A percentile compares a stretch with the other conserved stretches of the same genome.
Evolutionary conservation across 2,113 vertebrate species (phyloP).

Genomic region (Tyto alba): DNA sequence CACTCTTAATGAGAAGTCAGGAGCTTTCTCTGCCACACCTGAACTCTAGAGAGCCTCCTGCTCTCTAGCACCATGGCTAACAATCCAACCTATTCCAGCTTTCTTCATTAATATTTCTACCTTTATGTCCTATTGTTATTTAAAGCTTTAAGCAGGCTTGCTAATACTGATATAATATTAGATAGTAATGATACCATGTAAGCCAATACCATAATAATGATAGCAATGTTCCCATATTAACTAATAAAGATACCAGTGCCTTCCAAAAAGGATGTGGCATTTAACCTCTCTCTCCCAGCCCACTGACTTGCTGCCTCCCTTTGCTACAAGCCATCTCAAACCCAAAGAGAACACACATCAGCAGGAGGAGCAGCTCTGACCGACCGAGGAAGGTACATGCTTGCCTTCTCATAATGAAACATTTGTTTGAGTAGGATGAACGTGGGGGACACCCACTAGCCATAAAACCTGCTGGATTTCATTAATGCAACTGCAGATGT

Average conservation of each 20-base stretch:
- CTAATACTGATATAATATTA: neutral
- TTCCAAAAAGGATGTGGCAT: neutral
- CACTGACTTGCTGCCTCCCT: neutral
- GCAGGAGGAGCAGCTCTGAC: neutral
- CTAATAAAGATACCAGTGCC: neutral
- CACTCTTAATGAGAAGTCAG: neutral
- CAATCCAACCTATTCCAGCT: neutral
- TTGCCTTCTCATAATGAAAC: neutral
- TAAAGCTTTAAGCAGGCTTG: neutral
- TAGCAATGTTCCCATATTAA: neutral
- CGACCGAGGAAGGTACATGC: neutral
- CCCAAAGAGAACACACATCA: neutral
- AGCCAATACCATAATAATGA: neutral
- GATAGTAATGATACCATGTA: neutral
- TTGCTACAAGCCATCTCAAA: neutral
- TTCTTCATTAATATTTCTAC: neutral
- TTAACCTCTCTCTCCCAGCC: neutral
- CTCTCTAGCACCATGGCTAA: neutral
- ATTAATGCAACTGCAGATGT: neutral
- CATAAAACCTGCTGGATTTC: neutral
- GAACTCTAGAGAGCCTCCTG: neutral
- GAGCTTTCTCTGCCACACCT: neutral
- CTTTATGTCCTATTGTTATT: neutral
- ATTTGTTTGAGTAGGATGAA: neutral
- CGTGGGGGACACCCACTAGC: neutral